Evolutionary conservation across 2,797 vertebrate species (phyloP), one percentile per base, ranked within the genome.

Genomic region (Cossypha niveicapilla): DNA sequence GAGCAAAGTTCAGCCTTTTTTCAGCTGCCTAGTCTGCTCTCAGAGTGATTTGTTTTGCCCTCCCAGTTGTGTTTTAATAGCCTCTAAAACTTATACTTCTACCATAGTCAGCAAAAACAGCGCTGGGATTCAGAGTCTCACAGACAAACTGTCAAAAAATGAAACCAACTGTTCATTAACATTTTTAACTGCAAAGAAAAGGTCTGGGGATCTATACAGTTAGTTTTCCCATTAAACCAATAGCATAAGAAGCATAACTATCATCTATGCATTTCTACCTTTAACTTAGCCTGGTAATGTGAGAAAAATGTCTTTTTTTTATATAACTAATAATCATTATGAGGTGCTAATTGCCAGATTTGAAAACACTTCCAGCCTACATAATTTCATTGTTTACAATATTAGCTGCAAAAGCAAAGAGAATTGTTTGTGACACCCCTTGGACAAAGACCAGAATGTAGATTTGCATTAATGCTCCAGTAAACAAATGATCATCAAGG

Each of bases 401-500:
- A 71, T 58, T 66, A 87, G 76, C 51, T 45, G 30, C 7, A 50
- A 71, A 86, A 92, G 67, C 62, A 90, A 47, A 79, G 57, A 86
- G 65, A 66, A 93, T 50, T 70, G 21, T 71, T 93, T 72, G 76
- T 71, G 65, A 93, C 27, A 51, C 13, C 22, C 72, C 27, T 80
- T 80, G 87, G 86, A 72, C 48, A 83, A 70, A 86, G 53, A 84
- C 34, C 85, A 76, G 57, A 88, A 92, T 58, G 79, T 70, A 94
- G 61, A 85, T 81, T 89, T 87, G 76, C 68, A 76, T 90, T 81
- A 79, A 39, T 37, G 62, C 88, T 78, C 63, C 19, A n/a, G 62
- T 92, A 88, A 88, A 90, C 56, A 91, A 88, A 92, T 44, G 30
- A 84, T 93, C 86, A 76, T 86, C 86, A 84, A 85, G 18, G 21